Base-by-base conservation (phyloP, 2,888 invertebrate species). In the Theretra japonica region DNA sequence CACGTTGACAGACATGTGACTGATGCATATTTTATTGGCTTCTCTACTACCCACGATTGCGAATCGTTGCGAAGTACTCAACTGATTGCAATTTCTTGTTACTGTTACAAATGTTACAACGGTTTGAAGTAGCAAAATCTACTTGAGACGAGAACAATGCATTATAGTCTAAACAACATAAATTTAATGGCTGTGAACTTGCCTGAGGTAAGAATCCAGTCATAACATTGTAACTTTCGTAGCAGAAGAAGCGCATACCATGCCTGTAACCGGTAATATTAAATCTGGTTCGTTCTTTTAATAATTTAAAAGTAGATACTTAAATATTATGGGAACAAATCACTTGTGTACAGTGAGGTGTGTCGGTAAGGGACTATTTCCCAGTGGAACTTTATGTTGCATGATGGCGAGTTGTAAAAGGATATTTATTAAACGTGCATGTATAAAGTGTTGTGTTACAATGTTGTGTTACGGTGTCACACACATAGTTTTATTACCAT, bases 1-100 rank as follows among this genome's bases (percentile, higher is more conserved):
- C 59, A 85, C 84, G 85, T 79, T 88, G 89, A 88, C 60, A 50
- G 60, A 50, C 90, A 87, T 83, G 80, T 91, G 90, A 91, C 86
- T 88, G 88, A 93, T 92, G 91, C 89, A 88, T 90, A 89, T 93
- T 93, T 92, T 92, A 94, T 93, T 93, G 87, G 84, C 86, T 83
- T 82, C 82, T 82, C 81, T 84, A 75, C 87, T 83, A 79, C 87
- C 89, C 89, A 89, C 89, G 84, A 76, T 72, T 83, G 84, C 86
- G 80, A 73, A 75, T 73, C 72, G 77, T 74, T 83, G 82, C 83
- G 82, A 57, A 69, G 25, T 58, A 41, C 57, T 41, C 17, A 23
- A 11, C 23, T 58, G 8, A 41, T 53, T 21, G n/a, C 23, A 60
- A 60, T 28, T 60, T 30, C 60, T 60, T 30, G 30, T 30, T 60